Percentiles rank a stretch among this genome's conserved stretches.
Evolutionary conservation across 37 sponge, comb jelly and placozoan species (phyloP).

Genomic region (Agelas oroides): DNA sequence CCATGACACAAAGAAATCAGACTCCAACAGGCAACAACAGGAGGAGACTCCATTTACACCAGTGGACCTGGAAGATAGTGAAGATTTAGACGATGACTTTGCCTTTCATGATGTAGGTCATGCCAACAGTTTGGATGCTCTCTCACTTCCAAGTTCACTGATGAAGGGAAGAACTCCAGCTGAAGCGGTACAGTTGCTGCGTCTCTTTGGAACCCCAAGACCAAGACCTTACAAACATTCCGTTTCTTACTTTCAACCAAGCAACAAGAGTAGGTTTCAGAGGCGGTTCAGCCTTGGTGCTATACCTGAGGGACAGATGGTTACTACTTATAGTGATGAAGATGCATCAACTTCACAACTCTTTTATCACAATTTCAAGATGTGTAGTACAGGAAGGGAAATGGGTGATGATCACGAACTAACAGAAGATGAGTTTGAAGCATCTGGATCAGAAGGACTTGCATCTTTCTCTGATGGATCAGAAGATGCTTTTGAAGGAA

Average conservation of each 20-base stretch:
- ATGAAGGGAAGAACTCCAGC: neutral
- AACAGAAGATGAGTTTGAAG: neutral
- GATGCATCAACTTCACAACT: neutral
- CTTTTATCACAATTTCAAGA: neutral
- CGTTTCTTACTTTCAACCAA: neutral
- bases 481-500: neutral
- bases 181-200: conserved; percentile 12
- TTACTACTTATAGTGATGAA: conserved; percentile 40
- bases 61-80: neutral
- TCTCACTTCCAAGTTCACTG: conserved; percentile 10
- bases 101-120: conserved; percentile 55
- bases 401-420: neutral
- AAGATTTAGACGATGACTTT: neutral
- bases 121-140: conserved; percentile 26
- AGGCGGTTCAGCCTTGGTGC: conserved; percentile 74
- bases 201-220: neutral
- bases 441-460: neutral
- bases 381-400: neutral
- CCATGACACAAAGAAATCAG: no score
- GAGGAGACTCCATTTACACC: no score
- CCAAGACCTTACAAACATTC: neutral
- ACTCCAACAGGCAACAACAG: no score
- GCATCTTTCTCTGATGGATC: neutral
- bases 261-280: conserved; percentile 5
- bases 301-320: conserved; percentile 79